Percentiles rank a stretch among this genome's conserved stretches.
Conservation (phyloP, 2,888 invertebrate genomes). For the Drosophila suboccidentalis region DNA sequence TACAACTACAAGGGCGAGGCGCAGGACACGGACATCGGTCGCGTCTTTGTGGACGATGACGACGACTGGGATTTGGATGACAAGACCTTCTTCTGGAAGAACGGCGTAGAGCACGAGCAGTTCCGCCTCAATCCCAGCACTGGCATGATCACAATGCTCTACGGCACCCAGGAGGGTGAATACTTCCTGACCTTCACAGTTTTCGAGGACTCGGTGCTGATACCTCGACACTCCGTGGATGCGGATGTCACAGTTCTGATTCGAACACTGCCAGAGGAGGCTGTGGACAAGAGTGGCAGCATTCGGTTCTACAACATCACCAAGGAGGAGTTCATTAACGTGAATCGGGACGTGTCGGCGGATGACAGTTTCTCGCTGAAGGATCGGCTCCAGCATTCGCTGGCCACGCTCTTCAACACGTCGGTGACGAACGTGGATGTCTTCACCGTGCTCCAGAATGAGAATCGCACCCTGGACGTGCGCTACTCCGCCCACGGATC, state of each 20-base stretch:
- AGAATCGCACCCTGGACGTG: conserved; percentile 90
- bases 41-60: conserved; percentile 94
- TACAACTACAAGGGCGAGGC: conserved; percentile 96
- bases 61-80: conserved; percentile 99
- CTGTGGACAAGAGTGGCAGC: conserved; percentile 96
- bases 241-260: conserved; percentile 95
- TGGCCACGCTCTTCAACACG: conserved; percentile 91
- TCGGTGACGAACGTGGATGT: conserved; percentile 95
- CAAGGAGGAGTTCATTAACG: conserved; percentile 94
- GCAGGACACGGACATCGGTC: conserved; percentile 93
- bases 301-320: conserved; percentile 93
- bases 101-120: conserved; percentile 86
- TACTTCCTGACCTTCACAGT: conserved; percentile 92
- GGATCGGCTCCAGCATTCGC: conserved; percentile 86
- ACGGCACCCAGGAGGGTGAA: conserved; percentile 91
- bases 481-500: conserved; percentile 97
- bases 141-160: conserved; percentile 95
- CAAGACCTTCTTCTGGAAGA: conserved; percentile 92
- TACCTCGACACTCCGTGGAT: conserved; percentile 90
- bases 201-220: conserved; percentile 88
- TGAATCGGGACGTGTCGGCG: conserved; percentile 78
- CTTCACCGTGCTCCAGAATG: conserved; percentile 93
- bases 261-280: conserved; percentile 95
- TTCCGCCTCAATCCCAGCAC: conserved; percentile 91
- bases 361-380: conserved; percentile 82